Evolutionary conservation across 2,797 vertebrate genomes (phyloP), one percentile per base, ranked within the genome.

Genomic region (Diplodus sargus): DNA sequence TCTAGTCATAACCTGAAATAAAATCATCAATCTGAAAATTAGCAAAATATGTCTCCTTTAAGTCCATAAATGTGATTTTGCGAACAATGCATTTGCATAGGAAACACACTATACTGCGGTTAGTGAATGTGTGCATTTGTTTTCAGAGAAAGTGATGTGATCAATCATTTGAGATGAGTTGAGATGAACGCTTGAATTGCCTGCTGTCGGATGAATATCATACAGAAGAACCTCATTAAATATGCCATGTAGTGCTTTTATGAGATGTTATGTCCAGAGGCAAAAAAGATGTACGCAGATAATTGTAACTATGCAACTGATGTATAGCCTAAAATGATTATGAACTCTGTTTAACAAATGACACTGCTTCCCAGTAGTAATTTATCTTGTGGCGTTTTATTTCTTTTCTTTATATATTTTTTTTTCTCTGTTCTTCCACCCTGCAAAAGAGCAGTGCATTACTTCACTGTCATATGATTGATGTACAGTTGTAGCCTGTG

Each of bases 221-320:
- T 66, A 70, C 77, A 81, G 68, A 80, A 69, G 67, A 80, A 51
- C 67, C 52, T 87, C 76, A 87, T 88, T 85, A 88, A 85, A 83
- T 85, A 79, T 89, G 70, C 78, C 79, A 70, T 79, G 72, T 78
- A 84, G 72, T 89, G 73, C 82, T 85, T 75, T 86, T 78, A 69
- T 64, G 65, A 84, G 81, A 79, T 51, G 62, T 74, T 78, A 74
- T 82, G 68, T 87, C 90, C 86, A 81, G 78, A 85, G 88, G 90
- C 90, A 68, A 86, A 82, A 85, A 82, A 85, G 61, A 91, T 88
- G 77, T 90, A 78, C 87, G 86, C 76, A 82, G 79, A 62, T 81
- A 73, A 89, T 88, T 85, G 78, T 20, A 62, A 74, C 12, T 9
- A 34, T 74, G 70, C 82, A 76, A 64, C 76, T 89, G 83, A 91